Conservation (phyloP, 2,113 vertebrate species). For the Pyxicephalus adspersus region DNA sequence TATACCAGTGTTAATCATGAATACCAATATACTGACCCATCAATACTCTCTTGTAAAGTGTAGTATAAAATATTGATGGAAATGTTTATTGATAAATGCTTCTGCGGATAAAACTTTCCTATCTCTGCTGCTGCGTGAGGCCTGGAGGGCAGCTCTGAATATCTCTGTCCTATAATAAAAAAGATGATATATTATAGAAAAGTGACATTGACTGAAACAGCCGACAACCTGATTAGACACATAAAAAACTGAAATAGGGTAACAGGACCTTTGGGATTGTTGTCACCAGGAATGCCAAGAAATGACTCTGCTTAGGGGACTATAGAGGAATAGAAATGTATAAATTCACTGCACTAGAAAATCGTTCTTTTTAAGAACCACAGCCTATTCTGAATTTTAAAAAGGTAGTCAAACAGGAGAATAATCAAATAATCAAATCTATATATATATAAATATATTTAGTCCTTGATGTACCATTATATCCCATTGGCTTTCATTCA, state of each 20-base stretch:
- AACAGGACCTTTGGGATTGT: slow-evolving; percentile 3
- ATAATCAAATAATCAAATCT: too few species aligned
- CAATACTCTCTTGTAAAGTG: slow-evolving; percentile 26
- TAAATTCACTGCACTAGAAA: too few species aligned
- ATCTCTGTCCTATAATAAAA: background rate
- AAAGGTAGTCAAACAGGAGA: too few species aligned
- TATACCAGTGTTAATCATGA: slow-evolving; percentile 30
- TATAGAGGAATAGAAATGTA: too few species aligned
- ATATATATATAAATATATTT: too few species aligned
- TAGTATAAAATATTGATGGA: slow-evolving; percentile 16
- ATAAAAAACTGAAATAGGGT: background rate
- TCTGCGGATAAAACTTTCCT: background rate
- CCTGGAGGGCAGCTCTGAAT: background rate
- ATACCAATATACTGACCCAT: slow-evolving; percentile 17
- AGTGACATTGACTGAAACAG: background rate
- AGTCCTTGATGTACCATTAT: too few species aligned
- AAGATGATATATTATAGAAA: background rate
- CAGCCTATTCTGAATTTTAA: too few species aligned
- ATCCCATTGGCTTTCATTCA: too few species aligned
- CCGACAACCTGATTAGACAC: background rate
- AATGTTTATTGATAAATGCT: slow-evolving; percentile 6
- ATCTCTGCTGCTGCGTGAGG: background rate
- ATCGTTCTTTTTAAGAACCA: too few species aligned
- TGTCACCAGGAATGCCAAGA: background rate
- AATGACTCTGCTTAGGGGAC: too few species aligned